phyloP scores from a whole-genome alignment of 2,113 vertebrate species.

The Ursus arctos region DNA sequence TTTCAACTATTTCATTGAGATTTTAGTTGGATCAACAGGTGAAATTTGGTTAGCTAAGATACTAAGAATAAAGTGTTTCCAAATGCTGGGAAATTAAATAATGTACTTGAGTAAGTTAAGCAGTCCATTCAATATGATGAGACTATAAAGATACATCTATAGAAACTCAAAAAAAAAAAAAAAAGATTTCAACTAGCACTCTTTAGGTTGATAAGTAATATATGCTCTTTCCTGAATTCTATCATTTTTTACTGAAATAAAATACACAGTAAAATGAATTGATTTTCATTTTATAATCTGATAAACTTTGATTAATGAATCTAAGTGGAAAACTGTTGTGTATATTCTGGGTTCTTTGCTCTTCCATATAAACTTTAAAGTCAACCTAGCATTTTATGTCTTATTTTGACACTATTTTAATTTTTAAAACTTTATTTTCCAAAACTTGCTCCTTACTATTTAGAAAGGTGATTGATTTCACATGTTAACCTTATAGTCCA shows the following conservation, averaged over 20 bases:
- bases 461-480: background rate
- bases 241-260: background rate
- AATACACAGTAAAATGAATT: background rate
- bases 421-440: background rate
- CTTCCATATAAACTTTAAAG: background rate
- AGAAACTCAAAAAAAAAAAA: background rate
- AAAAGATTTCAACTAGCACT: background rate
- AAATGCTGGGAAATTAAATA: background rate
- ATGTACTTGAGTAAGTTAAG: background rate
- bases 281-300: background rate
- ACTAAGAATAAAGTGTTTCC: background rate
- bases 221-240: background rate
- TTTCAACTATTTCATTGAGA: background rate
- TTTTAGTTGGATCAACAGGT: background rate
- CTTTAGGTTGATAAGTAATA: background rate
- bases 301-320: background rate
- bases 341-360: background rate
- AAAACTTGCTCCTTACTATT: background rate
- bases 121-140: background rate
- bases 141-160: background rate
- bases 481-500: background rate
- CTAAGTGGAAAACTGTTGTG: background rate
- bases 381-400: background rate
- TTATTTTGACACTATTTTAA: background rate
- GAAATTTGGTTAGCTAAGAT: background rate